Evolutionary conservation across 2,113 vertebrate genomes (phyloP).

Genomic region (Thunnus thynnus): DNA sequence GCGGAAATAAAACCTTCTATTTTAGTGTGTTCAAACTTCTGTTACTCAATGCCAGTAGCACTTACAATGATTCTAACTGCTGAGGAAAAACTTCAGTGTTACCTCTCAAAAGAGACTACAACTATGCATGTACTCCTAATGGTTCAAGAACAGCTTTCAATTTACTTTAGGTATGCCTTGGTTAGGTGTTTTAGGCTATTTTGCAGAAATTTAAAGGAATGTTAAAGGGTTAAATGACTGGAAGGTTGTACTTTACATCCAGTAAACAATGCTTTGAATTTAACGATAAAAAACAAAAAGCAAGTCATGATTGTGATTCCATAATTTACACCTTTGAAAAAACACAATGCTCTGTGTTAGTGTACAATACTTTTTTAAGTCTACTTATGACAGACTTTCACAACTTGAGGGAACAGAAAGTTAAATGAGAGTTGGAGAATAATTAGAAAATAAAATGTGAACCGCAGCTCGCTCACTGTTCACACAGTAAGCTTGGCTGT

Average conservation of each 20-base stretch:
- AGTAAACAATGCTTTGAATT: neutral
- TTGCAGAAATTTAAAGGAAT: too few relatives aligned
- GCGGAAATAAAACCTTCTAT: too few relatives aligned
- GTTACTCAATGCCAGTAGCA: too few relatives aligned
- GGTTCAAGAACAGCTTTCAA: too few relatives aligned
- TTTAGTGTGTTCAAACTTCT: too few relatives aligned
- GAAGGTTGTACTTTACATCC: neutral
- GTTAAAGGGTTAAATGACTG: too few relatives aligned
- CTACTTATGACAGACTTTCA: constrained; percentile 30
- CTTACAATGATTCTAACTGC: too few relatives aligned
- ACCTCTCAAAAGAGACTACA: too few relatives aligned
- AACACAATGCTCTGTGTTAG: neutral
- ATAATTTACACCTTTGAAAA: constrained; percentile 18
- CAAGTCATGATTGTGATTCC: neutral
- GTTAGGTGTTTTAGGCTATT: too few relatives aligned
- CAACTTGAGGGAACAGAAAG: constrained; percentile 24
- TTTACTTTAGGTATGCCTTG: too few relatives aligned
- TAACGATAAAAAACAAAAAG: neutral
- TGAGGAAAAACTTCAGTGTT: too few relatives aligned
- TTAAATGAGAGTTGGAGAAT: constrained; percentile 36
- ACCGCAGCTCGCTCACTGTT: constrained; percentile 25
- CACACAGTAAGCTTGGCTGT: constrained; percentile 29
- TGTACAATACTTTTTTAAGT: neutral
- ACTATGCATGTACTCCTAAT: too few relatives aligned
- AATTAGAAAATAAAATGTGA: constrained; percentile 24